A percentile compares a stretch with the other conserved stretches of the same genome.
phyloP scores from a whole-genome alignment of 1,140 invertebrate species.

The Mesaphorura yosii region DNA sequence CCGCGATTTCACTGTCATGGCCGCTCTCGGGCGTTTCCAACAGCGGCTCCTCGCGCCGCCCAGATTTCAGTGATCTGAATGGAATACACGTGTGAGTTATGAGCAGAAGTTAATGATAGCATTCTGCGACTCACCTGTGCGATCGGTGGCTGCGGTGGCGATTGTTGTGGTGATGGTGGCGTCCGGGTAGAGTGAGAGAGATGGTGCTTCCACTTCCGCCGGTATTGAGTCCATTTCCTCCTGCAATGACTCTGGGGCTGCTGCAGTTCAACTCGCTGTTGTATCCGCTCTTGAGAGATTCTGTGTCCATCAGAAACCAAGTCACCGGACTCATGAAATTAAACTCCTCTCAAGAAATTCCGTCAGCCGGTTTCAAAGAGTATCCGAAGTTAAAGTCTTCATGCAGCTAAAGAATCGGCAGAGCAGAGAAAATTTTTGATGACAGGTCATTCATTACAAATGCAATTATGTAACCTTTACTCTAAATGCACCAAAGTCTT shows the following conservation, averaged over 20 bases:
- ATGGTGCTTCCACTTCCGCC: constrained; percentile 19
- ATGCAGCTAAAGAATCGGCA: too few species aligned
- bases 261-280: constrained; percentile 26
- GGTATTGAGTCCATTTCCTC: constrained; percentile 9
- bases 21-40: constrained; percentile 29
- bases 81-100: too few species aligned
- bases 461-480: too few species aligned
- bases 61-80: constrained; percentile 20
- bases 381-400: too few species aligned
- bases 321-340: constrained; percentile 6
- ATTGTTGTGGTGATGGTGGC: constrained; percentile 20
- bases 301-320: constrained; percentile 26
- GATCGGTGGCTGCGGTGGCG: constrained; percentile 23
- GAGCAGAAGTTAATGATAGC: neutral
- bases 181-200: constrained; percentile 20
- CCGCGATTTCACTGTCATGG: constrained; percentile 24
- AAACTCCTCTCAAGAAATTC: too few species aligned
- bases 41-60: constrained; percentile 27
- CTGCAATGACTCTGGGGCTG: constrained; percentile 13
- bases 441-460: too few species aligned
- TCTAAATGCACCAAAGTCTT: too few species aligned
- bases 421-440: too few species aligned
- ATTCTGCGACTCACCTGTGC: constrained; percentile 20
- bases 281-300: constrained; percentile 28
- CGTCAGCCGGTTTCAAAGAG: too few species aligned